These are phyloP conservation scores for Corynorhinus townsendii DNA, from an alignment of 2,113 vertebrate genomes.

Conservation along the genomic window DNA sequence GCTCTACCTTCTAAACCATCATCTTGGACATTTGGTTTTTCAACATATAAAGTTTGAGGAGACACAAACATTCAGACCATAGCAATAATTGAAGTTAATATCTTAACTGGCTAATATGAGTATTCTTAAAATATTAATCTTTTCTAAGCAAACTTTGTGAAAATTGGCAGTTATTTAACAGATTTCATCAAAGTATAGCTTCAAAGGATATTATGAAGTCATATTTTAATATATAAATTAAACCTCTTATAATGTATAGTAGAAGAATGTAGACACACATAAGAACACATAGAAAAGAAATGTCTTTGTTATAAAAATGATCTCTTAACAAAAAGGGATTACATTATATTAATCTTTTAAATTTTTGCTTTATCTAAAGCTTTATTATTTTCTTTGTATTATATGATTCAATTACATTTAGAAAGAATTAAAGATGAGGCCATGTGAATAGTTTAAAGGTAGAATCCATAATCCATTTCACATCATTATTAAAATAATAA, in stretches of 20 bases:
- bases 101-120: background rate
- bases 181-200: background rate
- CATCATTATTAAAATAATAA: background rate
- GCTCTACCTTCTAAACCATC: background rate
- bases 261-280: background rate
- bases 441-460: background rate
- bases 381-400: background rate
- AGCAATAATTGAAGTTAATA: background rate
- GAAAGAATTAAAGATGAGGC: background rate
- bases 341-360: background rate
- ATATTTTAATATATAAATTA: background rate
- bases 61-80: background rate
- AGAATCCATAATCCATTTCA: background rate
- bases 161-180: background rate
- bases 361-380: background rate
- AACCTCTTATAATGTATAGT: background rate
- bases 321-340: background rate
- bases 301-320: background rate
- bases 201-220: background rate
- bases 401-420: background rate
- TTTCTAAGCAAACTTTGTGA: background rate
- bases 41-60: background rate
- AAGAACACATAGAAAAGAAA: background rate
- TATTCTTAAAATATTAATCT: background rate
- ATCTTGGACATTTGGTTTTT: no score